Evolutionary conservation across 2,797 vertebrate species (phyloP).

Genomic region (Mallotus villosus): DNA sequence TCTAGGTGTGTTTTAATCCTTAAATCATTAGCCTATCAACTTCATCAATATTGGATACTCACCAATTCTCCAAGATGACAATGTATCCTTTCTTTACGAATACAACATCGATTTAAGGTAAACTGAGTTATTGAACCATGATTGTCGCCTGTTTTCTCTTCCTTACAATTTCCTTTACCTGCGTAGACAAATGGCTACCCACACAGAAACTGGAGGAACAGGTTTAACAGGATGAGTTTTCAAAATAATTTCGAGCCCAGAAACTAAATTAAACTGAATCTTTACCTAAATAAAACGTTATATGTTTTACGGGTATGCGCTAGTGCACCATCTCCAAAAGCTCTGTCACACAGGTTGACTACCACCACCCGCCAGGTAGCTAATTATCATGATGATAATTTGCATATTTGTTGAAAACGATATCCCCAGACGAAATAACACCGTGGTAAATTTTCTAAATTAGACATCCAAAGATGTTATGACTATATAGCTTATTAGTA

Average conservation of each 20-base stretch:
- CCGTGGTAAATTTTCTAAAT: not conserved
- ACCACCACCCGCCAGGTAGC: not conserved
- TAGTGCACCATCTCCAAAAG: not conserved
- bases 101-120: not conserved
- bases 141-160: not conserved
- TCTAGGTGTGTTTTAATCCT: not conserved
- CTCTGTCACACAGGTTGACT: not conserved
- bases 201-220: conserved; percentile 29
- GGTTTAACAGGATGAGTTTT: conserved; percentile 26
- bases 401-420: not conserved
- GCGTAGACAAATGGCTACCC: conserved; percentile 33
- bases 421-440: not conserved
- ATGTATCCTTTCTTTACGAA: not conserved
- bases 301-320: not conserved
- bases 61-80: conserved; percentile 21
- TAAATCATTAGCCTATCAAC: conserved; percentile 1
- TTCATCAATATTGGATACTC: conserved; percentile 17
- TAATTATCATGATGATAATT: not conserved
- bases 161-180: conserved; percentile 28
- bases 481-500: not conserved
- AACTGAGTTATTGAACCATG: conserved; percentile 15
- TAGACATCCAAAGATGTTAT: not conserved
- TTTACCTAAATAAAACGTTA: not conserved
- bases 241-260: not conserved
- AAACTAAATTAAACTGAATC: not conserved